Conservation (phyloP, 2,797 vertebrate species). For the Poecilia velifera region DNA sequence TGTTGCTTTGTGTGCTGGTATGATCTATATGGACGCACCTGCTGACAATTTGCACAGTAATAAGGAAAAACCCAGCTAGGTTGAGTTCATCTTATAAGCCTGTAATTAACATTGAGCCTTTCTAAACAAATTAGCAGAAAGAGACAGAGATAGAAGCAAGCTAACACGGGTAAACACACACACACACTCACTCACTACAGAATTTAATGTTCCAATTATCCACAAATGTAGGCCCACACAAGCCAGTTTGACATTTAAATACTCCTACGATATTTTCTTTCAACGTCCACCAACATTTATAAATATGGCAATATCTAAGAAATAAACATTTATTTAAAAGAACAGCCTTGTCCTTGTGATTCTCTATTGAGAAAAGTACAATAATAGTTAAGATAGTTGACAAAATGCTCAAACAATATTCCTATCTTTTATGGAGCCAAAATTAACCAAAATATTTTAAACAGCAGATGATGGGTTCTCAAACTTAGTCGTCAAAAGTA, state of each 20-base stretch:
- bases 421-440: background rate
- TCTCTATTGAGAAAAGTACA: conserved; percentile 1
- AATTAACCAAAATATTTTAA: background rate
- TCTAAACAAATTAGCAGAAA: conserved; percentile 24
- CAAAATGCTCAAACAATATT: background rate
- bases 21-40: conserved; percentile 5
- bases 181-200: conserved; percentile 23
- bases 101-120: conserved; percentile 15
- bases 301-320: conserved; percentile 38
- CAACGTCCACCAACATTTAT: conserved; percentile 31
- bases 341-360: background rate
- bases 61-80: conserved; percentile 6
- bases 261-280: conserved; percentile 53
- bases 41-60: conserved; percentile 21
- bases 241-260: conserved; percentile 63
- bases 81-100: conserved; percentile 1
- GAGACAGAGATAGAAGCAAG: conserved; percentile 11
- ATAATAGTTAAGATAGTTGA: background rate
- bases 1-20: conserved; percentile 3
- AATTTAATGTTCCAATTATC: conserved; percentile 48
- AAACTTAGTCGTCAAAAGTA: background rate
- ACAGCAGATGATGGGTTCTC: background rate
- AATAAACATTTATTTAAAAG: conserved; percentile 20
- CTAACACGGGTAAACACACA: conserved; percentile 23
- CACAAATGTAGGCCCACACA: conserved; percentile 53